A percentile compares a stretch with the other conserved stretches of the same genome.
These are phyloP conservation scores for Palythoa caribaeorum DNA, from an alignment of 92 coral and sea anemone genomes.

Conservation along the genomic window DNA sequence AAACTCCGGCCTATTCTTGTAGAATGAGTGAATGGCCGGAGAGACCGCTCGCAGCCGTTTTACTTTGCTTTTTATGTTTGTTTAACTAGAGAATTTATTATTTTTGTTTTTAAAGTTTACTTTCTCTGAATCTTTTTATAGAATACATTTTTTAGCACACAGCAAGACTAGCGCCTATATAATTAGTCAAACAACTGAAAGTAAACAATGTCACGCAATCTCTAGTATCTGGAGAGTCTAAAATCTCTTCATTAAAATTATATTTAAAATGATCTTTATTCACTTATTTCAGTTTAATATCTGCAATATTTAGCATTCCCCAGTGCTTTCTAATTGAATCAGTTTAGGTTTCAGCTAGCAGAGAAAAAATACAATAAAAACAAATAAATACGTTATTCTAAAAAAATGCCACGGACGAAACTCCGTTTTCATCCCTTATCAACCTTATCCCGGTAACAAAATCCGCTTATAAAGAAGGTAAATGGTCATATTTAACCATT, in stretches of 20 bases:
- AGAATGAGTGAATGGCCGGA: slow-evolving; percentile 1
- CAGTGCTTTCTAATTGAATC: neutral
- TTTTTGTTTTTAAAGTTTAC: neutral
- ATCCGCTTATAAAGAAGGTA: neutral
- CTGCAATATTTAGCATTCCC: neutral
- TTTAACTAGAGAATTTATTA: neutral
- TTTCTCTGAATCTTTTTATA: neutral
- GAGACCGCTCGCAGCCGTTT: neutral
- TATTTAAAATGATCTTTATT: neutral
- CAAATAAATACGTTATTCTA: neutral
- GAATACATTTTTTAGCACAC: neutral
- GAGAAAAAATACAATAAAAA: neutral
- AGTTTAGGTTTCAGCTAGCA: neutral
- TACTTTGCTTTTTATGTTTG: neutral
- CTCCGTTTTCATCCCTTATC: neutral
- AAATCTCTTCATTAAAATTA: neutral
- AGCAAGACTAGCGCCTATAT: neutral
- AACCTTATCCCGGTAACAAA: neutral
- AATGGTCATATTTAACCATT: neutral
- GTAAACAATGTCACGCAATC: neutral
- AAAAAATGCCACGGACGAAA: neutral
- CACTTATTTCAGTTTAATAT: neutral
- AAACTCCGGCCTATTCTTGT: neutral
- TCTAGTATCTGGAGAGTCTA: neutral
- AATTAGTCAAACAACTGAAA: neutral